phyloP scores from a whole-genome alignment of 2,888 invertebrate species.

The Hecatera dysodea region DNA sequence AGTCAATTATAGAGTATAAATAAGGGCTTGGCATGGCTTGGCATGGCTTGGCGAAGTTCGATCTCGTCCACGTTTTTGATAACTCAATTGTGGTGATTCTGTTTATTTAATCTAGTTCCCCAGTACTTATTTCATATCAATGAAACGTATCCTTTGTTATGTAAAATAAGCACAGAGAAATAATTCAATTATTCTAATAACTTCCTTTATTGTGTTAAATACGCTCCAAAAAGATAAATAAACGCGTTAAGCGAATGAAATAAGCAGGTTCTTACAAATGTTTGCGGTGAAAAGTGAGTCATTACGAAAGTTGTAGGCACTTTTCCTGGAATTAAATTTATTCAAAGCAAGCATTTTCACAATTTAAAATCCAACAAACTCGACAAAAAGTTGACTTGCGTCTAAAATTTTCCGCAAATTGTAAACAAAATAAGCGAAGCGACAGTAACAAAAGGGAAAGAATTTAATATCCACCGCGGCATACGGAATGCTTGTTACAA shows the following conservation, averaged over 20 bases:
- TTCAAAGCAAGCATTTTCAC: constrained; percentile 77
- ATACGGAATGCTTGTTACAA: constrained; percentile 83
- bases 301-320: constrained; percentile 64
- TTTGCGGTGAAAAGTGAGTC: constrained; percentile 60
- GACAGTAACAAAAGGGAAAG: constrained; percentile 84
- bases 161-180: constrained; percentile 34
- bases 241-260: constrained; percentile 44
- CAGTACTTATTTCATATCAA: constrained; percentile 6
- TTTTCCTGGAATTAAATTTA: constrained; percentile 71
- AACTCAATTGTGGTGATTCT: not conserved
- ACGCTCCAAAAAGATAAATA: constrained; percentile 47
- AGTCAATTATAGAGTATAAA: no score
- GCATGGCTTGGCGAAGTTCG: no score
- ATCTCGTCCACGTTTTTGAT: not conserved
- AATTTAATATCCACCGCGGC: constrained; percentile 88
- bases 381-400: constrained; percentile 78
- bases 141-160: not conserved
- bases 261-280: constrained; percentile 61
- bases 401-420: constrained; percentile 79
- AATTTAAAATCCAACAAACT: constrained; percentile 77
- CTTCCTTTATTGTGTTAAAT: constrained; percentile 32
- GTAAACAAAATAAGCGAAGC: constrained; percentile 82
- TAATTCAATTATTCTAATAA: constrained; percentile 43
- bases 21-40: no score
- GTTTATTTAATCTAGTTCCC: not conserved